phyloP scores from a whole-genome alignment of 2,888 invertebrate species.

The Diachrysia chrysitis region DNA sequence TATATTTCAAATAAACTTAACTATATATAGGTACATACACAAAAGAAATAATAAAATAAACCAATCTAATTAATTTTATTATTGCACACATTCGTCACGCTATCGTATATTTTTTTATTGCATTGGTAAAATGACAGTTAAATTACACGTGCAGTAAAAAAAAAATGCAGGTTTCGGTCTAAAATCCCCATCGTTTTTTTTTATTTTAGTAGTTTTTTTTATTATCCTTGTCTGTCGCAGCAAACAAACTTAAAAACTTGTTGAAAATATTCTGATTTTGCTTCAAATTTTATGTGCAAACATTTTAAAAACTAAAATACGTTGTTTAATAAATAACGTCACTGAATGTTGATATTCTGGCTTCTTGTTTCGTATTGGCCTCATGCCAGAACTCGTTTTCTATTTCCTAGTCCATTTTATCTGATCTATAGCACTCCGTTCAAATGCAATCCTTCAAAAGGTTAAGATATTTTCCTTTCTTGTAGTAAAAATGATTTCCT shows the following conservation, averaged over 20 bases:
- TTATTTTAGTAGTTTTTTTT: not conserved
- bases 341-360: slow-evolving; percentile 4
- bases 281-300: not conserved
- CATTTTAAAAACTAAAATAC: not conserved
- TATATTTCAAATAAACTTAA: no score
- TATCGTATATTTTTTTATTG: not conserved
- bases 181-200: not conserved
- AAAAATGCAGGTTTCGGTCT: no score
- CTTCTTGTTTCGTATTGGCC: slow-evolving; percentile 20
- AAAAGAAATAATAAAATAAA: no score
- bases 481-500: slow-evolving; percentile 2
- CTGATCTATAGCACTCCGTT: slow-evolving; percentile 26
- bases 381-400: slow-evolving; percentile 16
- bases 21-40: no score
- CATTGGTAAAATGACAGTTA: not conserved
- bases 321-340: not conserved
- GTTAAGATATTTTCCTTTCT: slow-evolving; percentile 8
- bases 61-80: no score
- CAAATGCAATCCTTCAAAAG: slow-evolving; percentile 27
- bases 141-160: not conserved
- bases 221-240: not conserved
- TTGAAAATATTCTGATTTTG: not conserved
- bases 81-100: not conserved
- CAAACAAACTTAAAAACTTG: not conserved
- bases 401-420: slow-evolving; percentile 19